phyloP scores from a whole-genome alignment of 2,797 vertebrate species.

The Anabacerthia variegaticeps region DNA sequence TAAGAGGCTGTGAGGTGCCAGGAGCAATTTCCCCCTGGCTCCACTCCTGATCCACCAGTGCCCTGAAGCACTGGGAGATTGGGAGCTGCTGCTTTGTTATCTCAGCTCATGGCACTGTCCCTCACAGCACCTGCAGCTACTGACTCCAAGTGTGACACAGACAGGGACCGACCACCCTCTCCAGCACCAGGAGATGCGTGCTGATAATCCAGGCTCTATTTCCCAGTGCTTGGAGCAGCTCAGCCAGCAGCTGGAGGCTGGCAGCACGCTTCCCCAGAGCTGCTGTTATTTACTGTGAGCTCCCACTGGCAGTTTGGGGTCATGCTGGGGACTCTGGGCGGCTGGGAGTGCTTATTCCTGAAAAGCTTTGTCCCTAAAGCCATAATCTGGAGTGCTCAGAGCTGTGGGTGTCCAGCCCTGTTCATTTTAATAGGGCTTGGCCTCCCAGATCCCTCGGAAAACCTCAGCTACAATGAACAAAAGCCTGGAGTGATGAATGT shows the following conservation, averaged over 20 bases:
- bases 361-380: background rate
- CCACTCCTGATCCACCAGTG: fast-evolving
- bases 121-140: background rate
- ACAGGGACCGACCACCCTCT: background rate
- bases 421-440: background rate
- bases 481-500: background rate
- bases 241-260: background rate
- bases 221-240: background rate
- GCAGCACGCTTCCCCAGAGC: background rate
- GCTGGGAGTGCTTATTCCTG: background rate
- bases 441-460: background rate
- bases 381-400: background rate
- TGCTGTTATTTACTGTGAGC: background rate
- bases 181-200: background rate
- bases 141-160: background rate
- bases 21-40: background rate
- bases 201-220: background rate
- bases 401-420: background rate
- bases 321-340: background rate
- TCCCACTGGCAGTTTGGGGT: background rate
- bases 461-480: background rate
- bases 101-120: background rate
- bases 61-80: fast-evolving
- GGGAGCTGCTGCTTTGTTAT: background rate
- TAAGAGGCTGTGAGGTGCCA: background rate